Base-by-base conservation (phyloP, 1,140 invertebrate genomes). In the Periplaneta americana region DNA sequence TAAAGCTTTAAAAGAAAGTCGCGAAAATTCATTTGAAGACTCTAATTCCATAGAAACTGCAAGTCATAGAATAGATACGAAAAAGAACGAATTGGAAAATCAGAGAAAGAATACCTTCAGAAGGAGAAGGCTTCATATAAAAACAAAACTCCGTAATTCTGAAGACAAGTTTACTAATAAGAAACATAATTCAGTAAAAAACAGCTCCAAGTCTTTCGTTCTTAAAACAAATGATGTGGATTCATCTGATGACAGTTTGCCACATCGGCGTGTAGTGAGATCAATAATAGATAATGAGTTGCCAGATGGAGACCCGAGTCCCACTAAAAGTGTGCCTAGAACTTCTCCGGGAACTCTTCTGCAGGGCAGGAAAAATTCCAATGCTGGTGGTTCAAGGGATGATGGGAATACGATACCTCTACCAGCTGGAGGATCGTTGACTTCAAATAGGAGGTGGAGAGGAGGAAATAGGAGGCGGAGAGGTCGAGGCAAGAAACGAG, bases 261-360 rank as follows among this genome's bases (percentile, higher is more conserved):
- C 48, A 66, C 48, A n/a, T 28, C n/a, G 66, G 79, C 11, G 79
- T 33, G 6, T 34, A 4, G 28, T 11, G 9, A 35, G 79, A 11
- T 80, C 79, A n/a, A 74, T 80, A n/a, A n/a, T 34, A n/a, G 79
- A 80, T 32, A 80, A 80, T 28, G 79, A 80, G 35, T 33, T 80
- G 31, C 79, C 79, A 32, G 79, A 74, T 13, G 77, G 28, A 34
- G 13, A 66, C 1, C 22, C n/a, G 8, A 22, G 22, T 66, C 79
- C 66, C 4, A 48, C 35, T 34, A 39, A 33, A 36, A 79, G 13
- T 18, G 78, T 79, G 35, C 39, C 78, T 33, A 2, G 35, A 48
- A 79, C 35, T 15, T 39, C 78, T 1, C 78, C 78, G 28, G 78
- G 39, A 22, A 74, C 15, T 28, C 79, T 80, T 9, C 79, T 80